Evolutionary conservation across 2,888 invertebrate species (phyloP).

Genomic region (Anorthoa munda): DNA sequence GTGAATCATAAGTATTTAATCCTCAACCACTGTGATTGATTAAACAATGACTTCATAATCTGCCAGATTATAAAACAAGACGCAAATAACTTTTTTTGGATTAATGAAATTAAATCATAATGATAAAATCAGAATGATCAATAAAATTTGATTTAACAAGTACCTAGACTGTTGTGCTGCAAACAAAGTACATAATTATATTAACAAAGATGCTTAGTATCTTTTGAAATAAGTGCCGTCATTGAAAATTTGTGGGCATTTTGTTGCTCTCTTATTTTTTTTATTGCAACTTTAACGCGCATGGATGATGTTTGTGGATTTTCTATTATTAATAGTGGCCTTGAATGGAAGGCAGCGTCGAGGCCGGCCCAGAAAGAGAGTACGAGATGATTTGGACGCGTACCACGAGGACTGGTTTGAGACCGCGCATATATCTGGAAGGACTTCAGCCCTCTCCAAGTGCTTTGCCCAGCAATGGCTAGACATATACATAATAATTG

Average conservation of each 20-base stretch:
- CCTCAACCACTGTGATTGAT: conserved; percentile 1
- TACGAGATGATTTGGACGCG: too few relatives aligned
- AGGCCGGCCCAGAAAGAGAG: too few relatives aligned
- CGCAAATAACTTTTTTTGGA: not conserved
- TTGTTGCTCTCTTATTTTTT: not conserved
- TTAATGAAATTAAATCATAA: not conserved
- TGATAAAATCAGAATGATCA: not conserved
- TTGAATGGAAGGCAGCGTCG: too few relatives aligned
- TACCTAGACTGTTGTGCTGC: not conserved
- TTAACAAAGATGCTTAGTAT: not conserved
- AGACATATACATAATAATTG: too few relatives aligned
- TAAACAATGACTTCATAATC: not conserved
- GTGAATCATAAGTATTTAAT: conserved; percentile 24
- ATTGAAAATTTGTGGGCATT: not conserved
- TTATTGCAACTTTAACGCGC: not conserved
- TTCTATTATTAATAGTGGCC: not conserved
- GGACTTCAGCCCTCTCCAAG: too few relatives aligned
- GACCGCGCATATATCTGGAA: too few relatives aligned
- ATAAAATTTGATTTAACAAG: not conserved
- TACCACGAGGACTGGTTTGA: too few relatives aligned
- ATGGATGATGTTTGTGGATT: not conserved
- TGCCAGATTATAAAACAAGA: conserved; percentile 2
- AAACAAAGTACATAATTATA: not conserved
- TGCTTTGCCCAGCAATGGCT: too few relatives aligned
- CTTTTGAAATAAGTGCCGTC: not conserved